Evolutionary conservation across 2,113 vertebrate species (phyloP), one percentile per base, ranked within the genome.

Genomic region (Sander vitreus): DNA sequence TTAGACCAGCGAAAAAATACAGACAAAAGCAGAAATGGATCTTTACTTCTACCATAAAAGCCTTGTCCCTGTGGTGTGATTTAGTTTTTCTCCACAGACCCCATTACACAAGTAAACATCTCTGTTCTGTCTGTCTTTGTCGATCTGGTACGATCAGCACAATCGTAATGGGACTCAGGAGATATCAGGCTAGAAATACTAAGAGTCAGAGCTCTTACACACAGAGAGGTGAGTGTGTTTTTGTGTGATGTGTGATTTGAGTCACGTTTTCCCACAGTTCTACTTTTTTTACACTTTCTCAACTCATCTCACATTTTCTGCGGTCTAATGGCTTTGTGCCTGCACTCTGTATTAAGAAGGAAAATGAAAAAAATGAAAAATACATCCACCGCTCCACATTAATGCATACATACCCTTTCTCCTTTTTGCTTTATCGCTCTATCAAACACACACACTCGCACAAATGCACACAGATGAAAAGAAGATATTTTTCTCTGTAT

Each of bases 141-240:
- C 39, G 10, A 11, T 43, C 76, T 48, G 36, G 5, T 83, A 10
- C 25, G 50, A 86, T 82, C 77, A 70, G 84, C 80, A 1, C 43
- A 2, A 10, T 68, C 60, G 10, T 90, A 94, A 94, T 69, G 85
- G 91, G 91, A 62, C 92, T 79, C 92, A 1, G 82, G 93, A 92
- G 93, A 87, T 67, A 72, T 63, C 70, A 11, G 63, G 51, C 50
- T 3, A 19, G 11, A 64, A 69, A 21, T 15, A 18, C 60, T 60
- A 9, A 78, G 62, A 78, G 58, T 85, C 48, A 81, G 70, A 70
- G 77, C 23, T 84, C 78, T 43, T 53, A n/a, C 58, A 21, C 55
- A 12, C 15, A 21, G 15, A 30, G 70, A 67, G 2, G 43, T n/a
- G 81, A 2, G 30, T 39, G 33, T 62, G 45, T 73, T 51, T 47